Conservation (phyloP, 2,888 invertebrate species). For the Agonopterix subpropinquella region DNA sequence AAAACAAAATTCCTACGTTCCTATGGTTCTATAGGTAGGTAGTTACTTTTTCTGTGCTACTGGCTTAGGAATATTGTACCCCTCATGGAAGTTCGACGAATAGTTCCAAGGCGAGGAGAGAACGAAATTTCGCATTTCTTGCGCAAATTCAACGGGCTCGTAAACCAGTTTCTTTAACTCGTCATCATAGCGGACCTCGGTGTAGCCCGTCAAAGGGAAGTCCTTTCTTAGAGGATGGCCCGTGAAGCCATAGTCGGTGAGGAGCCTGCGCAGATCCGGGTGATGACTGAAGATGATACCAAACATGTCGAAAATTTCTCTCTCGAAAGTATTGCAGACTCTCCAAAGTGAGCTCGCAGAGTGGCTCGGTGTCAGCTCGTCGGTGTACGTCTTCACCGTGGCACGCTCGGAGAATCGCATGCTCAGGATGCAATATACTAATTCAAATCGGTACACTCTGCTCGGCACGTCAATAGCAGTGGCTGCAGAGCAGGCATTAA, state of each 20-base stretch:
- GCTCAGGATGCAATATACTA: slow-evolving; percentile 47
- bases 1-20: too few species aligned
- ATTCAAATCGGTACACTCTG: slow-evolving; percentile 54
- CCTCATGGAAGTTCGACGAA: slow-evolving; percentile 49
- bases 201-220: slow-evolving; percentile 58
- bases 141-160: slow-evolving; percentile 58
- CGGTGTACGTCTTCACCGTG: slow-evolving; percentile 57
- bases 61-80: slow-evolving; percentile 32
- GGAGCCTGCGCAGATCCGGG: slow-evolving; percentile 57
- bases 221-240: slow-evolving; percentile 66
- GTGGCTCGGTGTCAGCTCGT: slow-evolving; percentile 55
- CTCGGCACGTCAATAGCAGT: slow-evolving; percentile 61
- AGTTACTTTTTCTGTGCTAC: slow-evolving; percentile 11
- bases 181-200: slow-evolving; percentile 62
- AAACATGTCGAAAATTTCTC: slow-evolving; percentile 63
- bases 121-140: slow-evolving; percentile 44
- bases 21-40: background rate
- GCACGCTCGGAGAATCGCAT: slow-evolving; percentile 40
- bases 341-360: slow-evolving; percentile 46
- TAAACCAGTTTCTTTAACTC: slow-evolving; percentile 61
- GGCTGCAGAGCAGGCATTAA: slow-evolving; percentile 38
- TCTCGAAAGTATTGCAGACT: slow-evolving; percentile 41
- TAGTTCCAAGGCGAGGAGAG: slow-evolving; percentile 62
- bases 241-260: slow-evolving; percentile 61
- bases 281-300: slow-evolving; percentile 59